Evolutionary conservation across 2,113 vertebrate genomes (phyloP), one percentile per base, ranked within the genome.

Genomic region (Pavo muticus): DNA sequence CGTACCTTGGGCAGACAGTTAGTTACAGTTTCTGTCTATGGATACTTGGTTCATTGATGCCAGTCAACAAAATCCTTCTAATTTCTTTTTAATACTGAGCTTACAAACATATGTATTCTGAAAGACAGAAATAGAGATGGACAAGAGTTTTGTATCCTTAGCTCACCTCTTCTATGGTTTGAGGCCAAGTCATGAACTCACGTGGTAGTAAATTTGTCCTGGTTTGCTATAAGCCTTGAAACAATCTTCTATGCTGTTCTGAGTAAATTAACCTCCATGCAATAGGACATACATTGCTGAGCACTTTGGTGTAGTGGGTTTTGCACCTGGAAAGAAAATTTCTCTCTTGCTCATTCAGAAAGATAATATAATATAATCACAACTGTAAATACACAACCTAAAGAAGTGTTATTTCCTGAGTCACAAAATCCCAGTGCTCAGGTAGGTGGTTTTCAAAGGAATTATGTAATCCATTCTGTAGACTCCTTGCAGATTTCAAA

Each of bases 401-500:
- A 75, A 81, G 60, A 91, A 84, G 69, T 86, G 60, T 69, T 88
- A 50, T 85, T 94, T 88, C 87, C 71, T 70, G 87, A 94, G 75
- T 77, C 84, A 82, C 60, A 87, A 92, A 86, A 78, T 23, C 52
- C 35, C 73, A 67, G 4, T 24, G 71, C 76, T 92, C 80, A 61
- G 64, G 59, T 73, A 85, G 50, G 91, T 75, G 45, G 68, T 83
- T 82, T 94, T 87, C 69, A 59, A 74, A 93, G 84, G 39, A 18
- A 44, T 80, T 57, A 70, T 63, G 19, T 84, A 83, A 61, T 84
- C 70, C 61, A 69, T 63, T 52, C 40, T 54, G 25, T 20, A 15
- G 29, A 32, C 32, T 94, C 77, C 73, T 64, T 95, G 92, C 84
- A 92, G 32, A 68, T 83, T 45, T 50, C 67, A 86, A 45, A 76